A percentile compares a stretch with the other conserved stretches of the same genome.
Evolutionary conservation across 2,113 vertebrate genomes (phyloP).

Genomic region (Prunella fulvescens): DNA sequence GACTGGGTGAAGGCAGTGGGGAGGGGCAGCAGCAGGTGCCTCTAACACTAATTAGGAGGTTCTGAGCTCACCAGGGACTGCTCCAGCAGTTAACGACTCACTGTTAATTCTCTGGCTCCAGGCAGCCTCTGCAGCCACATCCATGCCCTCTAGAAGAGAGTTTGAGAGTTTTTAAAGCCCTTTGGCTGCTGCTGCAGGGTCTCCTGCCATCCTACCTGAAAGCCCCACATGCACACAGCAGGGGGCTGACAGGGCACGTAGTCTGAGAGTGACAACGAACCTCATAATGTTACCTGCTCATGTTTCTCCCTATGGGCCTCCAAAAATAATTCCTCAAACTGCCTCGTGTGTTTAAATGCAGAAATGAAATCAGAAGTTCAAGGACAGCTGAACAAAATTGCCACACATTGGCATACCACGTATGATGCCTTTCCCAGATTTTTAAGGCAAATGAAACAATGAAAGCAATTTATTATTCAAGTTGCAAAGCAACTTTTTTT

Average conservation of each 20-base stretch:
- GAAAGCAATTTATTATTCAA: neutral
- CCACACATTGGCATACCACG: fast-evolving
- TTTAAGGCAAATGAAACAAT: neutral
- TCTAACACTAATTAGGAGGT: neutral
- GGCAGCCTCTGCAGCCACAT: neutral
- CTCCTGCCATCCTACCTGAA: fast-evolving
- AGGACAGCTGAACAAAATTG: neutral
- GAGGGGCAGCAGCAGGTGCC: slow-evolving; percentile 3
- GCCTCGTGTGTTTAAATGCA: neutral
- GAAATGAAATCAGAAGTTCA: neutral
- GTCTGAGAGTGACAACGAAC: neutral
- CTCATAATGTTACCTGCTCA: fast-evolving
- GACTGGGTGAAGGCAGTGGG: neutral
- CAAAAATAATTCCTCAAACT: neutral
- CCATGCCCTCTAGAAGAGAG: neutral
- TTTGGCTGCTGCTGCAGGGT: neutral
- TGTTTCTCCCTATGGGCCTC: neutral
- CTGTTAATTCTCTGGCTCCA: neutral
- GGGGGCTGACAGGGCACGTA: fast-evolving
- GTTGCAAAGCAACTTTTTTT: neutral
- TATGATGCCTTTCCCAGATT: neutral
- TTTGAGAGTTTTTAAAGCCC: fast-evolving
- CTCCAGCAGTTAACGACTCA: neutral
- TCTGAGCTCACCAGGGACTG: neutral
- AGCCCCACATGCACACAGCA: fast-evolving